phyloP scores from a whole-genome alignment of 2,888 invertebrate genomes.

The Polyommatus iphigenia region DNA sequence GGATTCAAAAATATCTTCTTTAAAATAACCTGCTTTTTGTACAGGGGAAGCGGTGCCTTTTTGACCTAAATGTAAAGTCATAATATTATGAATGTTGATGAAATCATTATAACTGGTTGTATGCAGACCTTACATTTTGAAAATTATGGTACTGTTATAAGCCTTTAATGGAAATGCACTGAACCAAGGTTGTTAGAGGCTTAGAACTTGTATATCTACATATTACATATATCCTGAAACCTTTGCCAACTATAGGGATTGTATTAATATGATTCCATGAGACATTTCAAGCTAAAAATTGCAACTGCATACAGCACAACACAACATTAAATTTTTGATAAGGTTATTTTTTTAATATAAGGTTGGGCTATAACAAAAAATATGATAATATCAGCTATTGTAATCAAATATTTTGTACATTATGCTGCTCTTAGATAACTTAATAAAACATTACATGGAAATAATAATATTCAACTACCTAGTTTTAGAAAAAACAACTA shows the following conservation, averaged over 20 bases:
- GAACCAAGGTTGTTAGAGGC: slow-evolving; percentile 4
- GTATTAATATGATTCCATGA: neutral
- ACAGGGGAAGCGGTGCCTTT: neutral
- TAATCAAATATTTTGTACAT: too few species aligned
- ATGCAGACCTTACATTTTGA: neutral
- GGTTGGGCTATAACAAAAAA: neutral
- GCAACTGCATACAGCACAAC: neutral
- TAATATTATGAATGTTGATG: neutral
- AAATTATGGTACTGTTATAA: slow-evolving; percentile 26
- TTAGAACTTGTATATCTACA: neutral
- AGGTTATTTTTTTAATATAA: neutral
- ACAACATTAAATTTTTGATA: too few species aligned
- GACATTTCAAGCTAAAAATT: neutral
- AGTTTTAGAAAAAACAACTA: neutral
- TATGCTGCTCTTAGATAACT: too few species aligned
- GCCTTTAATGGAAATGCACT: slow-evolving; percentile 26
- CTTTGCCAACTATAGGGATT: neutral
- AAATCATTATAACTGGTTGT: neutral
- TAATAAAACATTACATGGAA: too few species aligned
- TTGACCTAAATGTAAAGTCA: neutral
- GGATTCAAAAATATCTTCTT: too few species aligned
- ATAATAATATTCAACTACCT: neutral
- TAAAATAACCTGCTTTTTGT: neutral
- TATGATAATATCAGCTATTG: too few species aligned
- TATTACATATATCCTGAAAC: slow-evolving; percentile 3